Conservation (phyloP, 2,888 invertebrate species). For the Aleiodes testaceus region DNA sequence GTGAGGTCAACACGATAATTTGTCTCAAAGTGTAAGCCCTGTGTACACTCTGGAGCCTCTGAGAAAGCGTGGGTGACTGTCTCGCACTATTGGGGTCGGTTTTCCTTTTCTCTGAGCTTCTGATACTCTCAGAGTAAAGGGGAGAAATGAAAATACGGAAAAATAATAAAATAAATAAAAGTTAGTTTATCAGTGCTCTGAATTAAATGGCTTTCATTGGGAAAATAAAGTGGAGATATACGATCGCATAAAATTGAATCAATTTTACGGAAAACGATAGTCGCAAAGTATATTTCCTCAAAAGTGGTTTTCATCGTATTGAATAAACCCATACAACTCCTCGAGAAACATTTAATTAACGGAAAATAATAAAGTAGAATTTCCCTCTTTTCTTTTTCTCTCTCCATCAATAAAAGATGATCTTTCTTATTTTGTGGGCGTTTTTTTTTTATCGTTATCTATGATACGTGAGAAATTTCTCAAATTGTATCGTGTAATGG, state of each 20-base stretch:
- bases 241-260: slow-evolving; percentile 13
- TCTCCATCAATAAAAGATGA: too few relatives aligned
- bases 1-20: slow-evolving; percentile 47
- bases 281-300: slow-evolving; percentile 2
- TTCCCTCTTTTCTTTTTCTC: too few relatives aligned
- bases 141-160: too few relatives aligned
- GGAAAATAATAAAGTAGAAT: not conserved
- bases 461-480: too few relatives aligned
- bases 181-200: slow-evolving; percentile 1
- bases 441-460: too few relatives aligned
- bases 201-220: slow-evolving; percentile 9
- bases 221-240: not conserved
- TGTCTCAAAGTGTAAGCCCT: slow-evolving; percentile 38
- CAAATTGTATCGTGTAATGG: not conserved
- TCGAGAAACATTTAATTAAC: not conserved
- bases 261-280: not conserved
- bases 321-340: slow-evolving; percentile 2
- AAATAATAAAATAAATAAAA: too few relatives aligned
- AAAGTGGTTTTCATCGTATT: not conserved
- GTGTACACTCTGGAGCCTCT: not conserved
- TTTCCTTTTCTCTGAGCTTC: not conserved
- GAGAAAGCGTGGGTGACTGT: slow-evolving; percentile 40
- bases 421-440: too few relatives aligned
- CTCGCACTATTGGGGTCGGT: slow-evolving; percentile 42
- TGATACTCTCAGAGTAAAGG: not conserved